These are phyloP conservation scores for Drosophila bocki DNA, from an alignment of 1,140 invertebrate species.

Conservation along the genomic window DNA sequence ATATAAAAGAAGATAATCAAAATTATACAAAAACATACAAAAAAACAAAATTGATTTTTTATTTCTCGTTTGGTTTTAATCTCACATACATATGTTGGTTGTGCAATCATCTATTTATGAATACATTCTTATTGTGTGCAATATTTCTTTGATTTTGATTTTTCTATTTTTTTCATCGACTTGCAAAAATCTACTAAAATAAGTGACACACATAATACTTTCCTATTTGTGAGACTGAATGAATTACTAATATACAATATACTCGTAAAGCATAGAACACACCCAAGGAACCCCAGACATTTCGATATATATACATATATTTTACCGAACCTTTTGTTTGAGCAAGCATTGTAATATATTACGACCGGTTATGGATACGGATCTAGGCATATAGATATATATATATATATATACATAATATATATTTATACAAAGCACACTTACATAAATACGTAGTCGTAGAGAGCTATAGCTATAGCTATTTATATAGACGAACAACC, in stretches of 20 bases:
- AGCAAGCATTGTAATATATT: conserved; percentile 47
- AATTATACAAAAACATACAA: conserved; percentile 65
- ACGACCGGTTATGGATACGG: conserved; percentile 13
- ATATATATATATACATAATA: conserved; percentile 33
- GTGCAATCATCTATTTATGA: conserved; percentile 39
- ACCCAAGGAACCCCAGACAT: conserved; percentile 32
- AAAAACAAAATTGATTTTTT: conserved; percentile 72
- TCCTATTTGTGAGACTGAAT: conserved; percentile 83
- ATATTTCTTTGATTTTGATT: conserved; percentile 12
- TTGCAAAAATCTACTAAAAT: conserved; percentile 26
- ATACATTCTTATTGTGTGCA: conserved; percentile 33
- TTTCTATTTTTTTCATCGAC: not conserved
- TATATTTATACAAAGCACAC: conserved; percentile 50
- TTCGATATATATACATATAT: conserved; percentile 37
- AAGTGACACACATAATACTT: conserved; percentile 69
- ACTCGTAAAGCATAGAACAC: conserved; percentile 55
- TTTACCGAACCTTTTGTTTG: conserved; percentile 51
- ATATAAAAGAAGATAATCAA: conserved; percentile 84
- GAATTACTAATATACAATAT: conserved; percentile 79
- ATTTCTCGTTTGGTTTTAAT: conserved; percentile 49
- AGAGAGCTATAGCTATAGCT: conserved; percentile 47
- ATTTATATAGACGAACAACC: conserved; percentile 49
- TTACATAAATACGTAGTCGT: conserved; percentile 49
- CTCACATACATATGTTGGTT: conserved; percentile 48
- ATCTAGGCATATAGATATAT: conserved; percentile 26